Conservation (phyloP, 2,888 invertebrate genomes). For the Alcis repandata region DNA sequence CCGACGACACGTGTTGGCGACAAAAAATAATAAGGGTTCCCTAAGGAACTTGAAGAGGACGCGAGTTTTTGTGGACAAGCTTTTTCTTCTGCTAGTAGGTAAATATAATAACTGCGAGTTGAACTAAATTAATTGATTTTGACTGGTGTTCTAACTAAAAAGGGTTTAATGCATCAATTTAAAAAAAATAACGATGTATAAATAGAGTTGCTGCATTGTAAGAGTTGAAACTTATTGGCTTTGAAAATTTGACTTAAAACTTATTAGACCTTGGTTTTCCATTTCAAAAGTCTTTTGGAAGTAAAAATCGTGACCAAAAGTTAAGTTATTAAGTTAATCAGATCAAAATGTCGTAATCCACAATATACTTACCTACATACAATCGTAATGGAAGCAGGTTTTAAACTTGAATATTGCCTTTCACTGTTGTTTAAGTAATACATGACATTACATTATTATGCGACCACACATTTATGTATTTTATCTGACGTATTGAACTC, state of each 20-base stretch:
- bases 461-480: slow-evolving; percentile 14
- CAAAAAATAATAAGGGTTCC: slow-evolving; percentile 33
- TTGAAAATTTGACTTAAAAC: not conserved
- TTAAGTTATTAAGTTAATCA: slow-evolving; percentile 29
- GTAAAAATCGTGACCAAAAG: slow-evolving; percentile 18
- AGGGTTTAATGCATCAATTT: no score
- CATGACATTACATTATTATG: slow-evolving; percentile 21
- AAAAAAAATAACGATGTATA: no score
- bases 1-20: slow-evolving; percentile 44
- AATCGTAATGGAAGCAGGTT: slow-evolving; percentile 40
- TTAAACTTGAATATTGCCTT: slow-evolving; percentile 44
- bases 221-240: not conserved
- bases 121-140: no score
- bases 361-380: slow-evolving; percentile 15
- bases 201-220: not conserved
- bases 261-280: slow-evolving; percentile 19
- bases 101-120: no score
- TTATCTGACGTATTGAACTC: slow-evolving; percentile 14
- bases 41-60: slow-evolving; percentile 4
- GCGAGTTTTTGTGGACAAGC: not conserved
- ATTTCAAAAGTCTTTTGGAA: slow-evolving; percentile 8
- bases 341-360: slow-evolving; percentile 22
- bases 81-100: no score
- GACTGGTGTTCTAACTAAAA: no score
- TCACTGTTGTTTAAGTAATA: slow-evolving; percentile 40